Conservation (phyloP, 2,888 invertebrate species). For the Camptogramma bilineatum region DNA sequence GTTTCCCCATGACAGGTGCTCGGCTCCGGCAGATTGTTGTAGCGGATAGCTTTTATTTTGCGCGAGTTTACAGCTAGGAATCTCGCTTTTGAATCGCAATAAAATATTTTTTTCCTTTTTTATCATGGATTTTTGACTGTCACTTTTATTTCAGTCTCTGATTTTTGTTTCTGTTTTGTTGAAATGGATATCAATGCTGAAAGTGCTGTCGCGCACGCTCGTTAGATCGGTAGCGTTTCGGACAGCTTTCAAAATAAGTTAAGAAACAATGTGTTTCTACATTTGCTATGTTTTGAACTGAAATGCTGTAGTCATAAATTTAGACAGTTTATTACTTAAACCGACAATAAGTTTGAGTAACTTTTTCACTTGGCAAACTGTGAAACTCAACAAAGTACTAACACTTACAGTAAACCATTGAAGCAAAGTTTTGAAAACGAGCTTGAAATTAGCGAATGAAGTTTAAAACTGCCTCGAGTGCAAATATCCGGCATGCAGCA, state of each 20-base stretch:
- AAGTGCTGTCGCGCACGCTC: slow-evolving; percentile 2
- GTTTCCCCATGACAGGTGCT: slow-evolving; percentile 10
- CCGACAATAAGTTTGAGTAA: slow-evolving; percentile 9
- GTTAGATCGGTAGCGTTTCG: neutral
- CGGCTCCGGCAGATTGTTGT: slow-evolving; percentile 23
- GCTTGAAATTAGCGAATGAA: slow-evolving; percentile 13
- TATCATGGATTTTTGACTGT: slow-evolving; percentile 15
- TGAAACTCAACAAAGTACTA: slow-evolving; percentile 4
- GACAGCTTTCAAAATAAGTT: neutral
- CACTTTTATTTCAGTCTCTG: slow-evolving; percentile 16
- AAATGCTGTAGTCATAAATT: neutral
- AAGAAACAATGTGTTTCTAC: neutral
- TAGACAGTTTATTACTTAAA: neutral
- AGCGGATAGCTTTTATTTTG: slow-evolving; percentile 23
- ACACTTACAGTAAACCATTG: neutral
- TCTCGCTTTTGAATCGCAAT: slow-evolving; percentile 19
- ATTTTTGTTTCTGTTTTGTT: slow-evolving; percentile 13
- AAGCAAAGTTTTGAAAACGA: slow-evolving; percentile 11
- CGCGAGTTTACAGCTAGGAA: slow-evolving; percentile 20
- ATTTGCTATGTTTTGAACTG: neutral
- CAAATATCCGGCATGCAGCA: slow-evolving; percentile 5
- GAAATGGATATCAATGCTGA: slow-evolving; percentile 2
- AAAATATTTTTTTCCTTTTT: slow-evolving; percentile 24
- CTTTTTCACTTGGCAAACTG: slow-evolving; percentile 12
- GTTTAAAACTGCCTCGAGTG: slow-evolving; percentile 4